Evolutionary conservation across 2,113 vertebrate species (phyloP), one percentile per base, ranked within the genome.

Genomic region (Calyptomena viridis): DNA sequence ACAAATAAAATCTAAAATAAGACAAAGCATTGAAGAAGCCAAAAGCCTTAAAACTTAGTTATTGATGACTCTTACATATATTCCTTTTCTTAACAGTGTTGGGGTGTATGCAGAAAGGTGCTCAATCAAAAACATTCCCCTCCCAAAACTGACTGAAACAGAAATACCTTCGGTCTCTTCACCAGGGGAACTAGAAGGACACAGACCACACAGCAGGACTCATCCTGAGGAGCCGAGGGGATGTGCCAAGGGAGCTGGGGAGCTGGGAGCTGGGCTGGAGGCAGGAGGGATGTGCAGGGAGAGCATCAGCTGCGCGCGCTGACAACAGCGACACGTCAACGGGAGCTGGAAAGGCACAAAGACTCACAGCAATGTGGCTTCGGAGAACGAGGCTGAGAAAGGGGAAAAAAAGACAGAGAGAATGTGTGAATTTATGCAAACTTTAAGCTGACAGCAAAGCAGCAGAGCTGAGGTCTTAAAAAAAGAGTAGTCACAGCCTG

Each of bases 61-160:
- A 12, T 19, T 59, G 55, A 8, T 30, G 33, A 69, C 52, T n/a
- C 15, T 44, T 37, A 85, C 3, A 16, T 4, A 15, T 33, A 30
- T 44, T 89, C 15, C 5, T 53, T 58, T 47, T 25, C 50, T 52
- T 46, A 62, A 33, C 5, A 31, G 4, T 4, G 14, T 3, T 8
- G 9, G 59, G 31, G 2, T 23, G 1, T 9, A 2, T 3, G 33
- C 25, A 77, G 42, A 73, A 86, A 78, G 0, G 0, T 47, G 40
- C 22, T 68, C 9, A 53, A 21, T 17, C 33, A 63, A 42, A 88
- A 71, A 5, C 4, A 50, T n/a, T 50, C 37, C 66, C 39, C 44
- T 55, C n/a, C 62, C 68, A 44, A 60, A 71, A n/a, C 6, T 8
- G 27, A 27, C 22, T 20, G 58, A 14, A 62, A 62, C 7, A 76